Base-by-base conservation (phyloP, 2,888 invertebrate genomes). In the Drosophila kanekoi region DNA sequence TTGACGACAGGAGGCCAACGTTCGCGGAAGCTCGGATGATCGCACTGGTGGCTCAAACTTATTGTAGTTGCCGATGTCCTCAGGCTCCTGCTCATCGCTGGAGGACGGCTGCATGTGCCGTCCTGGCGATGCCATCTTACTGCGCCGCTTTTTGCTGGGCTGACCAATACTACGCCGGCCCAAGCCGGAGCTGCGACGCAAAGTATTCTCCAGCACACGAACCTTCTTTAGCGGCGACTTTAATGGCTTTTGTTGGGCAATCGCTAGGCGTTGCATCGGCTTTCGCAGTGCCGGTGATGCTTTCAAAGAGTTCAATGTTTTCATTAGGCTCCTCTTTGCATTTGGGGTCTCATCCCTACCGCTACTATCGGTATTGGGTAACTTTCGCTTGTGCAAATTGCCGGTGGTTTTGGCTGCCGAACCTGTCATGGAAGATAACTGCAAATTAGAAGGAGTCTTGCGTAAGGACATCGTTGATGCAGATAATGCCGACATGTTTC, bases 261-360 rank as follows among this genome's bases (percentile, higher is more conserved):
- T 32, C 35, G 47, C 13, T 5, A 63, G 43, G 1, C 65, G 51
- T 59, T 75, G 35, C 33, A 11, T 53, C 35, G 76, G 40, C 18
- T 61, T 72, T 6, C 72, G 49, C 33, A 56, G 6, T 1, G 66
- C 79, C 1, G 78, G 58, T n/a, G 85, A 64, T 6, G 79, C 67
- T 14, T 70, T 72, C 1, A 91, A 82, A 14, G 90, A 85, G 54
- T 66, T 86, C 11, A 90, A 58, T 1, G 86, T 82, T 13, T 67
- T 69, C 47, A 91, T 70, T 3, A 92, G 74, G 47, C 84, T 92
- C 1, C 92, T 87, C 60, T 92, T 92, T 2, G 91, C 91, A 4
- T 76, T 57, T 0, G 89, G 89, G 0, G 74, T 47, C 44, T 64
- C 57, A 0, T 47, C 37, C 61, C 1, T 89, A 79, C 0, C 60